phyloP scores from a whole-genome alignment of 2,113 vertebrate genomes.

The Myotis davidii region DNA sequence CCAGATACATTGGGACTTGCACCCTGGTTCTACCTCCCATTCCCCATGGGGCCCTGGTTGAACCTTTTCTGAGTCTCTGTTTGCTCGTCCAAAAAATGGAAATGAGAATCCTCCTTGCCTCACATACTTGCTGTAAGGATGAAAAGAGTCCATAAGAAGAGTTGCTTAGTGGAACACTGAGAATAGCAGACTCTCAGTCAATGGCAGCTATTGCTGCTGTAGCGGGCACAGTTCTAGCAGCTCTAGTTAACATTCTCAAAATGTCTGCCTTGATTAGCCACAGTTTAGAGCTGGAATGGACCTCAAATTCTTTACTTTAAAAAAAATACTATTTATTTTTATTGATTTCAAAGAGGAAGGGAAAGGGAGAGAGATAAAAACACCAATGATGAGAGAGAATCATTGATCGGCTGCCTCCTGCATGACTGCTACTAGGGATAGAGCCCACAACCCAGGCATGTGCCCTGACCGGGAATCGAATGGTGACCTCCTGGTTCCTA shows the following conservation, averaged over 20 bases:
- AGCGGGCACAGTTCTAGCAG: background rate
- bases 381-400: too few species aligned
- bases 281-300: constrained; percentile 10
- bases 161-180: background rate
- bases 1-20: background rate
- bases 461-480: too few species aligned
- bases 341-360: too few species aligned
- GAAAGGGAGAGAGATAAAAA: too few species aligned
- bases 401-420: too few species aligned
- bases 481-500: too few species aligned
- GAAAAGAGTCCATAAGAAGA: background rate
- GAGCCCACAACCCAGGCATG: too few species aligned
- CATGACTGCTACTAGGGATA: too few species aligned
- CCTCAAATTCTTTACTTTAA: background rate
- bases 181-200: background rate
- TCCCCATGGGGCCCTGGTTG: background rate
- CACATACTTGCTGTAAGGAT: background rate
- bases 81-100: background rate
- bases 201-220: background rate
- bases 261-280: background rate
- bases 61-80: background rate
- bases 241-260: background rate
- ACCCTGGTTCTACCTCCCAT: background rate
- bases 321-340: too few species aligned
- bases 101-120: background rate